phyloP scores from a whole-genome alignment of 2,113 vertebrate genomes.

The Neopipo cinnamomea region DNA sequence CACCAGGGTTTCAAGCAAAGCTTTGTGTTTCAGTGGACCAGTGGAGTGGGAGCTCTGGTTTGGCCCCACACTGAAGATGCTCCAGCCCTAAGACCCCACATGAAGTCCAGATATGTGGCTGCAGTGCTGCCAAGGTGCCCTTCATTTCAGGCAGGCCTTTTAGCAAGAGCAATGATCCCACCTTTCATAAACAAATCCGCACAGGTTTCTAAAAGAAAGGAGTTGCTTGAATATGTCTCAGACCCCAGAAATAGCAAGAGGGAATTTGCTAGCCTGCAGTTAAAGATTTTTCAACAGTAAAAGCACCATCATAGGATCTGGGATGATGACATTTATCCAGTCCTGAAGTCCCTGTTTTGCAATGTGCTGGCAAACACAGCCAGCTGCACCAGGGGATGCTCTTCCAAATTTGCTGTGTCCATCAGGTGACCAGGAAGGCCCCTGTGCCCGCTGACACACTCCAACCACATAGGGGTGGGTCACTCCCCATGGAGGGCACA shows the following conservation, averaged over 20 bases:
- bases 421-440: background rate
- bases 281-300: background rate
- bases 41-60: background rate
- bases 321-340: background rate
- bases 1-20: background rate
- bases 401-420: background rate
- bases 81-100: background rate
- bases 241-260: background rate
- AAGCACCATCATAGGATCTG: background rate
- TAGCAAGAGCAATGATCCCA: background rate
- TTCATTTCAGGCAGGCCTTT: background rate
- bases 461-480: accelerated
- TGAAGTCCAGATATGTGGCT: background rate
- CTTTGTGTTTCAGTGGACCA: background rate
- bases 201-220: background rate
- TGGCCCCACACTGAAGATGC: background rate
- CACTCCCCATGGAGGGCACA: background rate
- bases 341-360: background rate
- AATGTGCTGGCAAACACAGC: background rate
- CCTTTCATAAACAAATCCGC: background rate
- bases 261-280: background rate
- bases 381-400: background rate
- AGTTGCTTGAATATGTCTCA: background rate
- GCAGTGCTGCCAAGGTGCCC: background rate
- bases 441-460: accelerated